Base-by-base conservation (phyloP, 2,888 invertebrate genomes). In the Gasteruption jaculator region DNA sequence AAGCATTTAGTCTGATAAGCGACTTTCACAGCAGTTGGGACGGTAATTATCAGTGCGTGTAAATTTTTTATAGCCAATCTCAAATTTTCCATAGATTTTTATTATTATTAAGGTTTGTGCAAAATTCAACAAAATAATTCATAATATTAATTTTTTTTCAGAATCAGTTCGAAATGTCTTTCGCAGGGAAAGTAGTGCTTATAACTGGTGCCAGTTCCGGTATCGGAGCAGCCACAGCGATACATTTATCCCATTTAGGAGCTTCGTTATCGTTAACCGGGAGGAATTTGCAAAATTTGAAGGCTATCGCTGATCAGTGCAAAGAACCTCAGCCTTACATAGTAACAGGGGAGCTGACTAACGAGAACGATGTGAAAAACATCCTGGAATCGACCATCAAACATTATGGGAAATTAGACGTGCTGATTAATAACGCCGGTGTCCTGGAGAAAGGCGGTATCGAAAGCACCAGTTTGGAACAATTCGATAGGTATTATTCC, bases 381-480 rank as follows among this genome's bases (percentile, higher is more conserved):
- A 81, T 91, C 39, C 71, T 91, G 3, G 78, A 82, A 16, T 78
- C 80, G 21, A 88, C 91, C 0, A 68, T 92, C 1, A 74, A 81
- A 20, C 82, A 85, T 54, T 91, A 79, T 61, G 85, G 85, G 0
- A 80, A 81, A 64, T 71, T 92, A 8, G 89, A 92, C 71, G 81
- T 91, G n/a, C 68, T 92, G 35, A 78, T 92, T 0, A 92, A 96
- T 68, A 92, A 89, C 73, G 95, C 95, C 11, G 95, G 95, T 3
- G 81, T 88, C 19, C 71, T 93, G 16, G 87, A 86, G 62, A 74
- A 74, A 1, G 95, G 94, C 20, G 78, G 80, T 2, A 91, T 94
- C 56, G 94, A 95, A 72, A 86, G 78, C 50, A 89, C 93, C 0
- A 80, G 80, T 14, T 61, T 96, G 54, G 87, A 87, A 32, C 92